These are phyloP conservation scores for Leptodactylus fuscus DNA, from an alignment of 2,113 vertebrate genomes.

Conservation along the genomic window DNA sequence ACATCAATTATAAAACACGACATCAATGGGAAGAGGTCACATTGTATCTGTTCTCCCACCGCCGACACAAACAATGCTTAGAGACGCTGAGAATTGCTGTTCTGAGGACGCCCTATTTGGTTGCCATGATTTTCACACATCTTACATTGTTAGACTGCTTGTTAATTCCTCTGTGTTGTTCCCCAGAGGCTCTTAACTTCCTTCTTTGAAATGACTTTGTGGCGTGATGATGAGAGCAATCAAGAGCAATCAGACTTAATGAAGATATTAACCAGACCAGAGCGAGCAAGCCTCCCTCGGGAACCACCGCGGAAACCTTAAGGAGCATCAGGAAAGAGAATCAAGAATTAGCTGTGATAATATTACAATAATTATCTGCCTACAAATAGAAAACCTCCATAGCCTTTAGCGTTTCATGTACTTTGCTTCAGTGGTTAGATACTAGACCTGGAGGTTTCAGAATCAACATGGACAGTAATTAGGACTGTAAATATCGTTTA, in stretches of 20 bases:
- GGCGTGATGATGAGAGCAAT: conserved; percentile 61
- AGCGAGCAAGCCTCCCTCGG: conserved; percentile 53
- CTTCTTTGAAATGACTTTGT: conserved; percentile 61
- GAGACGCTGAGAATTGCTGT: conserved; percentile 20
- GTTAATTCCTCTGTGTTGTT: conserved; percentile 57
- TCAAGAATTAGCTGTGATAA: conserved; percentile 59
- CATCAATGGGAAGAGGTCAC: conserved; percentile 29
- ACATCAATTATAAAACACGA: not conserved
- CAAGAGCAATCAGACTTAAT: conserved; percentile 62
- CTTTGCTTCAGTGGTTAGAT: conserved; percentile 40
- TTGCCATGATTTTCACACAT: conserved; percentile 59
- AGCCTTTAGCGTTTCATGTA: conserved; percentile 38
- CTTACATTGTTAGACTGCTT: conserved; percentile 60
- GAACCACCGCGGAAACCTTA: conserved; percentile 53
- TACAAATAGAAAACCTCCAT: conserved; percentile 50
- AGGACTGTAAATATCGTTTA: not conserved
- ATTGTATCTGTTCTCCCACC: conserved; percentile 41
- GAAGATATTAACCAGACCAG: conserved; percentile 61
- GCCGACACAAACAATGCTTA: not conserved
- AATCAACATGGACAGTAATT: conserved; percentile 21
- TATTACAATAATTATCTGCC: conserved; percentile 60
- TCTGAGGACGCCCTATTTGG: conserved; percentile 42
- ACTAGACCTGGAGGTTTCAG: conserved; percentile 14
- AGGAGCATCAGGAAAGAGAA: conserved; percentile 60
- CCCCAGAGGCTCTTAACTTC: conserved; percentile 59